Evolutionary conservation across 2,797 vertebrate genomes (phyloP).

Genomic region (Premnoplex brunnescens): DNA sequence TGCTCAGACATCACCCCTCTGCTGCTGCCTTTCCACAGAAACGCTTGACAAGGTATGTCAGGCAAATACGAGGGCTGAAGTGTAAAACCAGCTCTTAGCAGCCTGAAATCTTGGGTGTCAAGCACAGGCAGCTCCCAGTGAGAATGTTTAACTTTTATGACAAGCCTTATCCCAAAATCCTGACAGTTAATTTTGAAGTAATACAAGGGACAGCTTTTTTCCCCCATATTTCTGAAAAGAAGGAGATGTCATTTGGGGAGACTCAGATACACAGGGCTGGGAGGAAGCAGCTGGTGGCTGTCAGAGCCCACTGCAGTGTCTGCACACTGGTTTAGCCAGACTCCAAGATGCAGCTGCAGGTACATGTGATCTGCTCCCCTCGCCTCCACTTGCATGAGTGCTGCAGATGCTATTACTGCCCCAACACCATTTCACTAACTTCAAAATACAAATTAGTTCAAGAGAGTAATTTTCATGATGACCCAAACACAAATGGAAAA

Average conservation of each 20-base stretch:
- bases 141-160: background rate
- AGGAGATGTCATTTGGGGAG: background rate
- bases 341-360: background rate
- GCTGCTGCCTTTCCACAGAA: background rate
- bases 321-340: background rate
- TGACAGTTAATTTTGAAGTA: background rate
- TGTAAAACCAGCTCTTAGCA: background rate
- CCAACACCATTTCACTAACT: background rate
- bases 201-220: background rate
- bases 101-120: background rate
- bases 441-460: background rate
- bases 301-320: background rate
- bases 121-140: background rate
- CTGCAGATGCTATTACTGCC: background rate
- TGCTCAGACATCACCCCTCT: background rate
- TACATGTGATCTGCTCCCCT: background rate
- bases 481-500: background rate
- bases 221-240: background rate
- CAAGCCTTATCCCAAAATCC: background rate
- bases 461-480: background rate
- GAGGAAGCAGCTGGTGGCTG: background rate
- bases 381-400: fast-evolving
- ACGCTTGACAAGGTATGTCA: background rate
- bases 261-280: fast-evolving
- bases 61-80: background rate